Evolutionary conservation across 2,888 invertebrate genomes (phyloP).

Genomic region (Unio delphinus): DNA sequence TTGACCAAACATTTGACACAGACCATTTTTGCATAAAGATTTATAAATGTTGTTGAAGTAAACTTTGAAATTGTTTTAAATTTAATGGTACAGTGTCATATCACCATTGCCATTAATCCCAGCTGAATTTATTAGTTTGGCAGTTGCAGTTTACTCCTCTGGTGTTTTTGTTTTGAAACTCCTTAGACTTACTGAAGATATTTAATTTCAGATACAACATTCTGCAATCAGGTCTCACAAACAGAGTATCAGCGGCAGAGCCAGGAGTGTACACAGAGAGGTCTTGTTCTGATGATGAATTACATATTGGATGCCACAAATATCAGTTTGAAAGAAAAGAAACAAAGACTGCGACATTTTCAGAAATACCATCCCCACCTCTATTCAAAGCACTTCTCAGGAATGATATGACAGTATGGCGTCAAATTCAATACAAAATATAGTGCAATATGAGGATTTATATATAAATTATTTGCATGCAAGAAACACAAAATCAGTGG

Average conservation of each 20-base stretch:
- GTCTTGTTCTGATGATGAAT: slow-evolving; percentile 66
- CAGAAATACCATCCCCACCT: slow-evolving; percentile 66
- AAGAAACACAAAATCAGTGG: too few species aligned
- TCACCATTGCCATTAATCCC: too few species aligned
- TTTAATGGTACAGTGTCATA: too few species aligned
- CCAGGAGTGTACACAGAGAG: slow-evolving; percentile 55
- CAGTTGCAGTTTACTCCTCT: too few species aligned
- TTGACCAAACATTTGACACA: too few species aligned
- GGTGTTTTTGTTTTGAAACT: background rate
- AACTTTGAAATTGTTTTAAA: too few species aligned
- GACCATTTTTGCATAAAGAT: too few species aligned
- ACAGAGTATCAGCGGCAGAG: slow-evolving; percentile 57
- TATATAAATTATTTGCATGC: too few species aligned
- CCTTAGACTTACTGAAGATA: background rate
- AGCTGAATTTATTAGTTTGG: too few species aligned
- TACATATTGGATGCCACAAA: slow-evolving; percentile 66
- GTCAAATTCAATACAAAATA: background rate
- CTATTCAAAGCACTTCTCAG: slow-evolving; percentile 62
- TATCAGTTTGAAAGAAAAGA: slow-evolving; percentile 68
- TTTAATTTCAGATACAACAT: slow-evolving; percentile 52
- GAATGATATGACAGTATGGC: slow-evolving; percentile 35
- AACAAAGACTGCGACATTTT: slow-evolving; percentile 65
- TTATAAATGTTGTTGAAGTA: too few species aligned
- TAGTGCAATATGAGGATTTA: slow-evolving; percentile 3
- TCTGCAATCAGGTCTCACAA: slow-evolving; percentile 51